Percentiles rank a stretch among this genome's conserved stretches.
Evolutionary conservation across 1,140 invertebrate genomes (phyloP).

Genomic region (Heliconius hermathena): DNA sequence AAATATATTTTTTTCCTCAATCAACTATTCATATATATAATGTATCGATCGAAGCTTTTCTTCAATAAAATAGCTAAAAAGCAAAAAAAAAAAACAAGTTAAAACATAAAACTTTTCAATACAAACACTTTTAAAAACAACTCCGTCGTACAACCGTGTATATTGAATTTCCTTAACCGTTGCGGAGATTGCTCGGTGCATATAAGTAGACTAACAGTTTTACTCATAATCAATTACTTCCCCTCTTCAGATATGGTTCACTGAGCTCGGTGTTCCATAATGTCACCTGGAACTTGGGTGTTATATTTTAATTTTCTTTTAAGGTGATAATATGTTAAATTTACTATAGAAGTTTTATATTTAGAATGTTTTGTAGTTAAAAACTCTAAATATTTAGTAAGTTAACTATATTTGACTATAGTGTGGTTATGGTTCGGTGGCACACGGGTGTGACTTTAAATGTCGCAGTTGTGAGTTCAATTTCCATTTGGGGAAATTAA

Average conservation of each 20-base stretch:
- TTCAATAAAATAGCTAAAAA: neutral
- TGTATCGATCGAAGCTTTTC: no score
- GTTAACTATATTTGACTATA: no score
- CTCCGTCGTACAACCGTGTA: conserved; percentile 32
- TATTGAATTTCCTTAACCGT: conserved; percentile 53
- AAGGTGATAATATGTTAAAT: neutral
- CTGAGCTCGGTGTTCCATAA: conserved; percentile 10
- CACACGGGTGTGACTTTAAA: no score
- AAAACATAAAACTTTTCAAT: neutral
- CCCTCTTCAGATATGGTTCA: conserved; percentile 29
- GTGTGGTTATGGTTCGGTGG: no score
- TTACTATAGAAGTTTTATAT: no score
- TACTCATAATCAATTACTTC: conserved; percentile 60
- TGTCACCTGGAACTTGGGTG: neutral
- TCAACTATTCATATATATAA: no score
- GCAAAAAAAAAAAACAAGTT: neutral
- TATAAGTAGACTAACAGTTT: conserved; percentile 66
- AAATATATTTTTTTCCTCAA: no score
- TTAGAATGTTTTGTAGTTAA: no score
- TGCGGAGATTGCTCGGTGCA: conserved; percentile 49
- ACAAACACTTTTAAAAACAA: neutral
- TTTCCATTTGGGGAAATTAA: no score
- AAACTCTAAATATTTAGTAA: no score
- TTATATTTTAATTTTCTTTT: neutral
- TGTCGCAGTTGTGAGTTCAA: no score